A percentile compares a stretch with the other conserved stretches of the same genome.
phyloP scores from a whole-genome alignment of 2,797 vertebrate genomes.

The Anabacerthia variegaticeps region DNA sequence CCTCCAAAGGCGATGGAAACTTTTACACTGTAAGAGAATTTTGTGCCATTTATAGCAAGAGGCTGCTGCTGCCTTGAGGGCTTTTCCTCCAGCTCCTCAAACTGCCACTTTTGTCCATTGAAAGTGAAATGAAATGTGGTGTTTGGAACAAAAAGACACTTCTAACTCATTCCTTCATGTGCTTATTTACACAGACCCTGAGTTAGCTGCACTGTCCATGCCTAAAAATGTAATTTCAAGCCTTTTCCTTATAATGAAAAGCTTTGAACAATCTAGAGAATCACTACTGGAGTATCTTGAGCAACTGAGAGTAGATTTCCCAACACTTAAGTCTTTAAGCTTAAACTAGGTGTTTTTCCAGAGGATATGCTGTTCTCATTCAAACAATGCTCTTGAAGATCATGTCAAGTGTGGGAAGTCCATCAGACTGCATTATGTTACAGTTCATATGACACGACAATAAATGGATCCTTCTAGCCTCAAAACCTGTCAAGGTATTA shows the following conservation, averaged over 20 bases:
- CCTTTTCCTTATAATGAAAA: neutral
- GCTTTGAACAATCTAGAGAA: neutral
- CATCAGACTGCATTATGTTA: neutral
- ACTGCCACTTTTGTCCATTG: neutral
- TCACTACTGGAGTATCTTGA: neutral
- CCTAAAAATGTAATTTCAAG: neutral
- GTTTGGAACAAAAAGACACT: neutral
- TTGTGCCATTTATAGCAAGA: neutral
- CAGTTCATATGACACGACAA: neutral
- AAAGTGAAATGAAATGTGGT: conserved; percentile 12
- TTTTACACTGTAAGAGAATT: neutral
- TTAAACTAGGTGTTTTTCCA: neutral
- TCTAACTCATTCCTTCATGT: neutral
- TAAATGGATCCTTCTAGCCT: neutral
- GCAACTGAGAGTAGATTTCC: neutral
- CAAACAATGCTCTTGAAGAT: neutral
- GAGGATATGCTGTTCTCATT: neutral
- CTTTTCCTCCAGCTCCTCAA: neutral
- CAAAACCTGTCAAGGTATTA: neutral
- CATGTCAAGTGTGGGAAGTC: neutral
- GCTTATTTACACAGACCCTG: neutral
- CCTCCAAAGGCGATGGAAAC: neutral
- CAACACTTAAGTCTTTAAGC: neutral
- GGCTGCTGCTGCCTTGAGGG: neutral
- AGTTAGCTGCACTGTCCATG: neutral